Evolutionary conservation across 2,888 invertebrate species (phyloP), one percentile per base, ranked within the genome.

Genomic region (Diarsia mendica): DNA sequence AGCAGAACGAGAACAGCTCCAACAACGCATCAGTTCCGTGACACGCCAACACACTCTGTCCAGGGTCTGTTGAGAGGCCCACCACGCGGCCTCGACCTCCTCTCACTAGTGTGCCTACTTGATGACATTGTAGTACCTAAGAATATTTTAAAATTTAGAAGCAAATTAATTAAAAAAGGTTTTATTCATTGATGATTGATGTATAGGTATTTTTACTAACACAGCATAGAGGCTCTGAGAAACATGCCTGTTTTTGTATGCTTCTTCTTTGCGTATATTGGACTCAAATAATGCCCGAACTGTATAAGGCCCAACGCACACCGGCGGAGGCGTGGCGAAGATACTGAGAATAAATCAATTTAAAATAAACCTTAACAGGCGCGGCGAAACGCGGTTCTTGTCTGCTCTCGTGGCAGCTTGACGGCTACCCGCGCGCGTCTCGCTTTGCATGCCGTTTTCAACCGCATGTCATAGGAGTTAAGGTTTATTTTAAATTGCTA

Each of bases 1-100:
- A 95, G 88, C 98, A 97, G 87, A 99, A 97, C 61, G 97, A 96
- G 91, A 99, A 99, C 72, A 98, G 93, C 94, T 99, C 99, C 23
- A 99, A 95, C 44, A 97, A 94, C 72, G 97, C 97, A 89, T 99
- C 98, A 18, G 97, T 98, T 3, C 99, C 99, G 91, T 98, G 98
- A 91, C 98, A 98, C 2, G 97, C 98, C 5, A 99, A 91, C 33
- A 99, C 94, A 80, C 97, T 97, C 82, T 98, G 97, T 33, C 98
- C 97, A 0, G 96, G 93, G 93, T 99, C 99, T 2, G 97, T 97
- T 23, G 97, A 95, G 89, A 99, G 96, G 39, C 98, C 97, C 0
- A 98, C 97, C 1, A 99, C 98, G 86, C 99, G 97, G 6, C 99
- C 99, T 85, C 97, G 97, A 0, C 98, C 98, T 49, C 97, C 97